Conservation (phyloP, 2,113 vertebrate genomes). For the Antidorcas marsupialis region DNA sequence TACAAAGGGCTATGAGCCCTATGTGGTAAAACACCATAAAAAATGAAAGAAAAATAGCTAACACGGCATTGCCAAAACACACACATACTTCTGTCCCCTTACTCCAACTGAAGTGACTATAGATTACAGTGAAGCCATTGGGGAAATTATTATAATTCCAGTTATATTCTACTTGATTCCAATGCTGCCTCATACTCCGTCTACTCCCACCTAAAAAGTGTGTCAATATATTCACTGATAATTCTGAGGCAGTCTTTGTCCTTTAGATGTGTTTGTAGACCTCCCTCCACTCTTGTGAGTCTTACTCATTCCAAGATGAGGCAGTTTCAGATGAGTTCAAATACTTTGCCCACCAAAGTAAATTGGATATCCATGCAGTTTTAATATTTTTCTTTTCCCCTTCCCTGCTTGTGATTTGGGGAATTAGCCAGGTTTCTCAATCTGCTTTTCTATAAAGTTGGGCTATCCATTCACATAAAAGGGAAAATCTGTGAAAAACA, state of each 20-base stretch:
- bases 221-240: not conserved
- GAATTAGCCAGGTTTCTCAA: not conserved
- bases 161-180: not conserved
- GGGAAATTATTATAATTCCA: not conserved
- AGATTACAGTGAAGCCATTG: not conserved
- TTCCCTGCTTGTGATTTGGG: not conserved
- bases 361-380: not conserved
- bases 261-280: not conserved
- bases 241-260: not conserved
- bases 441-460: slow-evolving; percentile 11
- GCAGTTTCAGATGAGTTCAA: not conserved
- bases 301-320: not conserved
- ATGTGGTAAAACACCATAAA: not conserved
- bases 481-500: not conserved
- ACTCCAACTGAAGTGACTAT: not conserved
- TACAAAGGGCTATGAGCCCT: not conserved
- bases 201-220: not conserved
- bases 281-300: not conserved
- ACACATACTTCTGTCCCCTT: not conserved
- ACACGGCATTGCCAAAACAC: not conserved
- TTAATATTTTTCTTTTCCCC: not conserved
- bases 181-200: not conserved
- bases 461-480: not conserved
- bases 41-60: not conserved
- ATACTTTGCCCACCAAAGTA: not conserved